Evolutionary conservation across 2,797 vertebrate species (phyloP).

Genomic region (Lacerta bilineata): DNA sequence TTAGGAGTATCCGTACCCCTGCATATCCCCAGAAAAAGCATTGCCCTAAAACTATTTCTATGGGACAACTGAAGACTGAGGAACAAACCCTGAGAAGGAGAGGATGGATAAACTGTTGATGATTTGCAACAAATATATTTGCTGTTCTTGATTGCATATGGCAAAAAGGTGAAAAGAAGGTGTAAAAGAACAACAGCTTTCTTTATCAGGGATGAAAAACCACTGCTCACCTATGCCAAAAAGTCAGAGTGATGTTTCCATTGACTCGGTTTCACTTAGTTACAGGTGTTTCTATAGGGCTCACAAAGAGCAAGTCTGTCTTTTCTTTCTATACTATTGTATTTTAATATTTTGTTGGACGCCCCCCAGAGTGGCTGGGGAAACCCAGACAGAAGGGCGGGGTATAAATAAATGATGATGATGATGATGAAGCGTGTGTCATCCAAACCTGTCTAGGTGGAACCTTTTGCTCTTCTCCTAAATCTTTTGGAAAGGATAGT

Average conservation of each 20-base stretch:
- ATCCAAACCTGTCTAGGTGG: conserved; percentile 39
- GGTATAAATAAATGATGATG: too few relatives aligned
- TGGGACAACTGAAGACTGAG: neutral
- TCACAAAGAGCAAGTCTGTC: conserved; percentile 46
- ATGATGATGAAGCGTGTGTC: neutral
- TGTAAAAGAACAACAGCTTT: conserved; percentile 23
- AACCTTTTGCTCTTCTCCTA: conserved; percentile 35
- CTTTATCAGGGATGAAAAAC: neutral
- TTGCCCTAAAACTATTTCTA: neutral
- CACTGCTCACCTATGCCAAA: rapidly evolving
- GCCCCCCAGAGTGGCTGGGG: too few relatives aligned
- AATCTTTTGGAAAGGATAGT: neutral
- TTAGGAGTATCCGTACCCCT: too few relatives aligned
- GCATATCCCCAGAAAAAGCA: too few relatives aligned
- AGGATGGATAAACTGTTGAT: neutral
- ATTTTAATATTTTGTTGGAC: too few relatives aligned
- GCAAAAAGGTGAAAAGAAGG: neutral
- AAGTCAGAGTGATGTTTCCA: conserved; percentile 1
- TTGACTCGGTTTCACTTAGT: neutral
- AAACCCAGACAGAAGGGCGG: too few relatives aligned
- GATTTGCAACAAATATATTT: conserved; percentile 3
- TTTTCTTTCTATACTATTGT: neutral
- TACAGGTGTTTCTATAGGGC: conserved; percentile 53
- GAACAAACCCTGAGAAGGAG: neutral
- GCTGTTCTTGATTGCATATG: too few relatives aligned